Evolutionary conservation across 1,140 invertebrate species (phyloP).

Genomic region (Scylla paramamosain): DNA sequence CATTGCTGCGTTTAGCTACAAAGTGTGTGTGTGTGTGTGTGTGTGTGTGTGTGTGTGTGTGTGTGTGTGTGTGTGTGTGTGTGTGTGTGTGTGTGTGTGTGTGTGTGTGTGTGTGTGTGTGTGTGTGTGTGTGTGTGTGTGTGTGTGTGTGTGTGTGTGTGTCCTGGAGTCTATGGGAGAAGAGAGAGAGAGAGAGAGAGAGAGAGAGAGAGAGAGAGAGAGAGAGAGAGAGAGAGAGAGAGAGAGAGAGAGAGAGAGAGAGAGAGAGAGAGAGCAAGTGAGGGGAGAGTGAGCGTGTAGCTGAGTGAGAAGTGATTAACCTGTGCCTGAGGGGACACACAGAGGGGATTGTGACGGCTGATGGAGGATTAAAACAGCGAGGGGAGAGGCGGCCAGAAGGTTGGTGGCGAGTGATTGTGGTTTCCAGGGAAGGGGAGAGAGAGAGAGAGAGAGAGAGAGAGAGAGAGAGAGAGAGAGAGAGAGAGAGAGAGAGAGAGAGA

Average conservation of each 20-base stretch:
- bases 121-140: too few relatives aligned
- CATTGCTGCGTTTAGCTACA: conserved; percentile 12
- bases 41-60: conserved; percentile 21
- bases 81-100: too few relatives aligned
- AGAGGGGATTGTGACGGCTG: conserved; percentile 60
- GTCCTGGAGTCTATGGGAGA: not conserved
- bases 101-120: too few relatives aligned
- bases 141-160: too few relatives aligned
- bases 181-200: conserved; percentile 27
- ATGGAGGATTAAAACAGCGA: conserved; percentile 53
- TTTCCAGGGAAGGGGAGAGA: conserved; percentile 48
- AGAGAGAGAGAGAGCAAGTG: conserved; percentile 35
- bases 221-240: conserved; percentile 28
- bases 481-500: conserved; percentile 56
- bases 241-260: conserved; percentile 34
- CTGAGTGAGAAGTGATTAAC: conserved; percentile 56
- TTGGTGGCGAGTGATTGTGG: conserved; percentile 62
- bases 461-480: conserved; percentile 56
- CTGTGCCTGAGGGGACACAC: conserved; percentile 51
- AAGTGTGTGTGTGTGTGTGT: not conserved
- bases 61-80: too few relatives aligned
- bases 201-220: conserved; percentile 40
- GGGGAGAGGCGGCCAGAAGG: conserved; percentile 48
- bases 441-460: conserved; percentile 56
- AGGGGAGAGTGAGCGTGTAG: conserved; percentile 25